Percentiles rank a stretch among this genome's conserved stretches.
Conservation (phyloP, 2,113 vertebrate species). For the Gopherus flavomarginatus region DNA sequence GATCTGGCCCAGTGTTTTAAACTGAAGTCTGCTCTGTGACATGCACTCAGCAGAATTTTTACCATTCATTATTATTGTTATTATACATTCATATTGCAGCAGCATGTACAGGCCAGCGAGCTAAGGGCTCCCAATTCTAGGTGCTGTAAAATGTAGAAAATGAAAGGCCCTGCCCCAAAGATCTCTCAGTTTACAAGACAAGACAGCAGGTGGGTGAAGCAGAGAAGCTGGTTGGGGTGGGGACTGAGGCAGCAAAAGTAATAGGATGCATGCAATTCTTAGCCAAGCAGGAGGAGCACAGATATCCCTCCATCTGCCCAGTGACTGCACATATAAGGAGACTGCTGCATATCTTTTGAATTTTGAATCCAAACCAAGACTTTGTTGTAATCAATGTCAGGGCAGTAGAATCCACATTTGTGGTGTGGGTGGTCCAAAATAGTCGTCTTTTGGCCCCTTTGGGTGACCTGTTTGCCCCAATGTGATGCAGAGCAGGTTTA, state of each 20-base stretch:
- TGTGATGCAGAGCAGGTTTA: background rate
- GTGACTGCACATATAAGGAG: rapidly evolving
- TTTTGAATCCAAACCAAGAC: background rate
- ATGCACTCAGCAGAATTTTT: background rate
- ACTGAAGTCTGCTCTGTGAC: background rate
- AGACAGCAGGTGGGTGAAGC: background rate
- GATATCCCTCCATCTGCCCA: background rate
- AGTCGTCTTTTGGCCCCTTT: background rate
- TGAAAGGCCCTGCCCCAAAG: background rate
- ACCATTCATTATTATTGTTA: too few relatives aligned
- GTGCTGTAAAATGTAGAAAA: background rate
- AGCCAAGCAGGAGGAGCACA: too few relatives aligned
- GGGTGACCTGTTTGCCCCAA: background rate
- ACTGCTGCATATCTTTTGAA: rapidly evolving
- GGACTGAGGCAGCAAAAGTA: too few relatives aligned
- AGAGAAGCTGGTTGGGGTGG: too few relatives aligned
- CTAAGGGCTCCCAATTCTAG: rapidly evolving
- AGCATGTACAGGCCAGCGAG: background rate
- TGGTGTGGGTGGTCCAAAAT: rapidly evolving
- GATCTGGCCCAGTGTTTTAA: background rate
- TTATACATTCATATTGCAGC: rapidly evolving
- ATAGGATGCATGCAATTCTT: too few relatives aligned
- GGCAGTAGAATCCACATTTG: background rate
- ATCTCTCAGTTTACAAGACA: background rate
- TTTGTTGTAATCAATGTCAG: background rate